phyloP scores from a whole-genome alignment of 2,797 vertebrate genomes.

The Zalophus californianus region DNA sequence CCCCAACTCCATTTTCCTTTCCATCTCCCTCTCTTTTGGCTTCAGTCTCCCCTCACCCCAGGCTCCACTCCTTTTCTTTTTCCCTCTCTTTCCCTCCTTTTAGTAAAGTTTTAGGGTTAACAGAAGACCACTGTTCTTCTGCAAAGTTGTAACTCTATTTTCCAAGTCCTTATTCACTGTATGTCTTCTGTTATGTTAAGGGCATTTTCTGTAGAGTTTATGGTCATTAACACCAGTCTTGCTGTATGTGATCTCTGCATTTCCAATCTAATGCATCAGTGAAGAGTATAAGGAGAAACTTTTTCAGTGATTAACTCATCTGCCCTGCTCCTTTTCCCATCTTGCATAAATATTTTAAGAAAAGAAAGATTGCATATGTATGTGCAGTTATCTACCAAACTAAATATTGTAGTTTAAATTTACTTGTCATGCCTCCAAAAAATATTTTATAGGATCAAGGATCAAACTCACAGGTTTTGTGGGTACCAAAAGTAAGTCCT shows the following conservation, averaged over 20 bases:
- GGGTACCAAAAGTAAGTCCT: neutral
- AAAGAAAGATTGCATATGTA: neutral
- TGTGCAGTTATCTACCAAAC: neutral
- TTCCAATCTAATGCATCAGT: neutral
- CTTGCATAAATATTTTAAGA: neutral
- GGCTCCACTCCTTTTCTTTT: neutral
- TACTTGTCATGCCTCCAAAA: constrained; percentile 6
- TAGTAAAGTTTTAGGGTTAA: constrained; percentile 13
- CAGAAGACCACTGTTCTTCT: neutral
- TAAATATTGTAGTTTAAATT: constrained; percentile 47
- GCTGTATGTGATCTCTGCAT: neutral
- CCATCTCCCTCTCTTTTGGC: neutral
- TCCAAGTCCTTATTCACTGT: neutral
- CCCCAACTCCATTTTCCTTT: neutral
- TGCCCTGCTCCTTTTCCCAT: neutral
- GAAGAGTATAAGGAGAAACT: neutral
- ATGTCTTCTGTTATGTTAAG: neutral
- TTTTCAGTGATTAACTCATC: neutral
- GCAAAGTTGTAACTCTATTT: neutral
- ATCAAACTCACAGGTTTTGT: neutral
- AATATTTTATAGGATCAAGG: neutral
- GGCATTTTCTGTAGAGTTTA: neutral
- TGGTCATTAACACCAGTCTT: neutral
- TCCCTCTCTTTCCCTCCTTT: neutral
- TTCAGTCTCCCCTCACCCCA: rapidly evolving